Base-by-base conservation (phyloP, 1,140 invertebrate species). In the Sminthurinus signatus region DNA sequence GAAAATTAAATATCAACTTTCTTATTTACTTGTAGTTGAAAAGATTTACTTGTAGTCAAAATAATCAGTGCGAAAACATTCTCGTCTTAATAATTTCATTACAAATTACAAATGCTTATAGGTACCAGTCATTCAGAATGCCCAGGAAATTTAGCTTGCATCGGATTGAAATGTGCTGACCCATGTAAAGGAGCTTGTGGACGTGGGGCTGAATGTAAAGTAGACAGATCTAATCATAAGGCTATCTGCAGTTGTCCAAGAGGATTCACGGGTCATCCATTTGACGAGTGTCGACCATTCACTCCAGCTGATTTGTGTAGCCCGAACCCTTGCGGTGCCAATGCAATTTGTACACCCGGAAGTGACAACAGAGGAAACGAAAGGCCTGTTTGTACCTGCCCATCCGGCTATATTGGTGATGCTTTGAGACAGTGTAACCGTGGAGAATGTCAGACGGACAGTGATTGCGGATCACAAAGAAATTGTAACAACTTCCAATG, bases 181-280 rank as follows among this genome's bases (percentile, higher is more conserved):
- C 86, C 89, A 0, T 92, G 91, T 75, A 75, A 78, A 12, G 68
- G 32, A 8, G 32, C 32, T 36, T 36, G 32, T 15, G 32, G 32
- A 36, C 5, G 4, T 2, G 86, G 84, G 57, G 89, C 91, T 1
- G 83, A 87, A 63, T 94, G 91, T 73, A 81, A 86, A 55, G 88
- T 88, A 1, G 70, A 72, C 21, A 64, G 59, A 62, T 8, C 5
- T 36, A 36, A 36, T 36, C 90, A 93, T 75, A 82, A 84, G 59
- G 84, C 88, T 3, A 80, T 86, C 51, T 94, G 91, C 76, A 85
- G 84, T 68, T 93, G 89, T 42, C 54, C 31, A 5, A 58, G 81
- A 72, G 86, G 89, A 73, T 90, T 88, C 85, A 91, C 88, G 25
- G 89, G 89, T 2, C 85, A 92, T 81, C 89, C 89, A 17, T 93